Base-by-base conservation (phyloP, 1,140 invertebrate genomes). In the Diorhabda sublineata region DNA sequence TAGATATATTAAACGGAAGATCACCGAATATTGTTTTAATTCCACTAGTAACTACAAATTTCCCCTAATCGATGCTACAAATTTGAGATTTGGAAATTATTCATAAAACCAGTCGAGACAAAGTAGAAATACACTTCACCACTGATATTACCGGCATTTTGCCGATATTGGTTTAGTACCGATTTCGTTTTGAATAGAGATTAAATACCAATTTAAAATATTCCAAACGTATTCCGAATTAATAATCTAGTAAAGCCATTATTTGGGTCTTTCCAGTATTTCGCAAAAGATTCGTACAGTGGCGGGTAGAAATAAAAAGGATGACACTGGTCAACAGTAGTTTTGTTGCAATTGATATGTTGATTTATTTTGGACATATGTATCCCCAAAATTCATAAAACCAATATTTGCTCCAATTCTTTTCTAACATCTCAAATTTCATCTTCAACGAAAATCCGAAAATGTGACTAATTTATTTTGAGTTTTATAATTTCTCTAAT, bases 171-270 rank as follows among this genome's bases (percentile, higher is more conserved):
- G 64, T 65, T 65, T 43, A 57, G 64, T 65, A 58, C 47, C 45
- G 64, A 65, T 65, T 65, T 65, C 64, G 58, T 65, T 65, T 58
- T 60, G 65, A 60, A 67, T 67, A 60, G 58, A 67, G 65, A 67
- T 67, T 67, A 67, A 67, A 67, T 67, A 60, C 52, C 65, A 67
- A 67, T 67, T 67, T 67, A 67, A 67, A 67, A 67, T 67, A 67
- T 67, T 67, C 58, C 65, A 42, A 43, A 67, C 58, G 65, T 67
- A 67, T 67, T 67, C 58, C 43, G 58, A 67, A 67, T 67, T 67
- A 60, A 67, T 67, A 67, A 67, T 67, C 65, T 67, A 67, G 65
- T 65, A 65, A 65, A 65, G n/a, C 64, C 52, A 47, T 52, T 9
- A 41, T 56, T 56, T 56, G 42, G 47, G 64, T n/a, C n/a, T 65